Evolutionary conservation across 1,140 invertebrate species (phyloP).

Genomic region (Drosophila nikananu): DNA sequence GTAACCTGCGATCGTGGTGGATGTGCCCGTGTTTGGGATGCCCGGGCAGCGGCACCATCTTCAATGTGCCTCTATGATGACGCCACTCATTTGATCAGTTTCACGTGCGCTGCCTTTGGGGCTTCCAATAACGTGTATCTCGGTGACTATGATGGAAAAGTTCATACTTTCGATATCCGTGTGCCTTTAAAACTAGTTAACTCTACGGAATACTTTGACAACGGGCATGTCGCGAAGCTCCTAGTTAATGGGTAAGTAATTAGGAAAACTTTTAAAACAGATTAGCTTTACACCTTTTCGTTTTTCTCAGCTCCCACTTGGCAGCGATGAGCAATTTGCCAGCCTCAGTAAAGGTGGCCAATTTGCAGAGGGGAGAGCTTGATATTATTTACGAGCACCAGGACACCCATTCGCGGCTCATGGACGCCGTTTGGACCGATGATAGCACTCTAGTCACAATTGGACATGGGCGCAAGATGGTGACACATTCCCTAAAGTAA

Average conservation of each 20-base stretch:
- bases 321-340: conserved; percentile 62
- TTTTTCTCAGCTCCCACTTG: conserved; percentile 26
- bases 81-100: conserved; percentile 40
- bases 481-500: conserved; percentile 40
- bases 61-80: conserved; percentile 60
- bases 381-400: conserved; percentile 55
- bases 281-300: background rate
- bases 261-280: no score
- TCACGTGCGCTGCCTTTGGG: conserved; percentile 56
- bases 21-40: conserved; percentile 64
- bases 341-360: conserved; percentile 45
- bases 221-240: conserved; percentile 37
- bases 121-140: conserved; percentile 57
- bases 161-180: conserved; percentile 61
- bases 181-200: conserved; percentile 39
- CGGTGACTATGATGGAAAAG: conserved; percentile 65
- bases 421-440: conserved; percentile 58
- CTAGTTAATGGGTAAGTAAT: conserved; percentile 53
- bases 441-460: conserved; percentile 59
- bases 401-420: conserved; percentile 54
- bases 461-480: conserved; percentile 63
- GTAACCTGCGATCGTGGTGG: conserved; percentile 74
- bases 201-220: conserved; percentile 42
- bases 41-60: conserved; percentile 44
- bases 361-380: conserved; percentile 11